Conservation (phyloP, 1,140 invertebrate species). For the Danaus melanippus region DNA sequence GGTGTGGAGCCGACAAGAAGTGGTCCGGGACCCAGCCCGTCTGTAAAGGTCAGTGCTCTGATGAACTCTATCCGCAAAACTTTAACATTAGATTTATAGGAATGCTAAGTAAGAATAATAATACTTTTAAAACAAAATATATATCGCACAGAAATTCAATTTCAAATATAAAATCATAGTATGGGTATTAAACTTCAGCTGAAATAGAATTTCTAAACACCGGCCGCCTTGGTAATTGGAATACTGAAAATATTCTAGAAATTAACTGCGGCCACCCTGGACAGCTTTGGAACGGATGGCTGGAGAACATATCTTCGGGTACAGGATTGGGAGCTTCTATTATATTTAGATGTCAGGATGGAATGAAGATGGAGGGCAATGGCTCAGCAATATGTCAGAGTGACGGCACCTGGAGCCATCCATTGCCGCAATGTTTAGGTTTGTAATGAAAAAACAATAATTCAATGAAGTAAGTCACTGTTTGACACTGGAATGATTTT, state of each 20-base stretch:
- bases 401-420: slow-evolving; percentile 94
- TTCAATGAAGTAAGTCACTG: too few species aligned
- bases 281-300: slow-evolving; percentile 93
- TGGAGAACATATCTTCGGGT: slow-evolving; percentile 92
- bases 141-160: not conserved
- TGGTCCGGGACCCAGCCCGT: slow-evolving; percentile 91
- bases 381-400: slow-evolving; percentile 92
- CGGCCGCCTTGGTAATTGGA: too few species aligned
- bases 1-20: slow-evolving; percentile 91
- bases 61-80: too few species aligned
- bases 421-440: slow-evolving; percentile 87
- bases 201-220: too few species aligned
- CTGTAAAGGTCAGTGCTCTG: slow-evolving; percentile 80
- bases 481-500: too few species aligned
- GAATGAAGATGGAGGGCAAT: slow-evolving; percentile 92
- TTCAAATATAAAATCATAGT: not conserved
- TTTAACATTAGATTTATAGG: too few species aligned
- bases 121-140: too few species aligned
- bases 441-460: slow-evolving; percentile 11
- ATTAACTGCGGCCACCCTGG: slow-evolving; percentile 95
- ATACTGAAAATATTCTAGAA: slow-evolving; percentile 72
- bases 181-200: not conserved
- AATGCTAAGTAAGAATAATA: too few species aligned
- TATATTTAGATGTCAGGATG: slow-evolving; percentile 94
- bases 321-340: slow-evolving; percentile 92